Percentiles rank a stretch among this genome's conserved stretches.
Conservation (phyloP, 2,797 vertebrate species). For the Chromis chromis region DNA sequence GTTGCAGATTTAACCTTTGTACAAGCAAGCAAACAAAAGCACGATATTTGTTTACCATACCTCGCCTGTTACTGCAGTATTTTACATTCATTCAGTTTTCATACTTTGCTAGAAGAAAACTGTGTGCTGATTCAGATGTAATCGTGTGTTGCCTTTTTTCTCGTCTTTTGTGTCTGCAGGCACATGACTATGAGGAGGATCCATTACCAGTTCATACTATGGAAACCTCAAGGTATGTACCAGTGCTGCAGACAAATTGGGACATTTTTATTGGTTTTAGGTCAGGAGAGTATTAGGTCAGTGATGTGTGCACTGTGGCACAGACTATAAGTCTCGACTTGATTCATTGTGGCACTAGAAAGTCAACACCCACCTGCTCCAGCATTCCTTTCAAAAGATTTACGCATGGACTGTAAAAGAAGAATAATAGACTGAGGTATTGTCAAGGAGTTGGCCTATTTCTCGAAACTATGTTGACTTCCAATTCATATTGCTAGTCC, state of each 20-base stretch:
- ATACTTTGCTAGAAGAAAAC: slow-evolving; percentile 1
- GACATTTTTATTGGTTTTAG: slow-evolving; percentile 66
- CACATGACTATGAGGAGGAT: slow-evolving; percentile 47
- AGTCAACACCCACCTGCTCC: slow-evolving; percentile 61
- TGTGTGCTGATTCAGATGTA: neutral
- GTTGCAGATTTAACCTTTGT: too few species aligned
- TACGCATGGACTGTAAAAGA: slow-evolving; percentile 21
- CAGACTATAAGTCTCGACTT: slow-evolving; percentile 57
- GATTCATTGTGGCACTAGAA: slow-evolving; percentile 50
- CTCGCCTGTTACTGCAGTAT: neutral
- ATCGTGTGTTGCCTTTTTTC: slow-evolving; percentile 20
- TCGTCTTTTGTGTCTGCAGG: slow-evolving; percentile 57
- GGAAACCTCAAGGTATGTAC: slow-evolving; percentile 78
- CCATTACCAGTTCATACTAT: slow-evolving; percentile 50
- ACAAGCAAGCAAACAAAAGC: too few species aligned
- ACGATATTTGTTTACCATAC: too few species aligned
- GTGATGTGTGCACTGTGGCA: slow-evolving; percentile 53
- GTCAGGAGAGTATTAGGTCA: slow-evolving; percentile 70
- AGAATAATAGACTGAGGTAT: slow-evolving; percentile 36
- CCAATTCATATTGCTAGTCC: neutral
- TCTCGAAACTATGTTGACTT: slow-evolving; percentile 13
- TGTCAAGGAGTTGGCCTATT: slow-evolving; percentile 31
- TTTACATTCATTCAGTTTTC: neutral
- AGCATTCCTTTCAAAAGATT: slow-evolving; percentile 59
- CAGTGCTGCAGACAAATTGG: slow-evolving; percentile 50